phyloP scores from a whole-genome alignment of 2,888 invertebrate genomes.

The Pollenia labialis region DNA sequence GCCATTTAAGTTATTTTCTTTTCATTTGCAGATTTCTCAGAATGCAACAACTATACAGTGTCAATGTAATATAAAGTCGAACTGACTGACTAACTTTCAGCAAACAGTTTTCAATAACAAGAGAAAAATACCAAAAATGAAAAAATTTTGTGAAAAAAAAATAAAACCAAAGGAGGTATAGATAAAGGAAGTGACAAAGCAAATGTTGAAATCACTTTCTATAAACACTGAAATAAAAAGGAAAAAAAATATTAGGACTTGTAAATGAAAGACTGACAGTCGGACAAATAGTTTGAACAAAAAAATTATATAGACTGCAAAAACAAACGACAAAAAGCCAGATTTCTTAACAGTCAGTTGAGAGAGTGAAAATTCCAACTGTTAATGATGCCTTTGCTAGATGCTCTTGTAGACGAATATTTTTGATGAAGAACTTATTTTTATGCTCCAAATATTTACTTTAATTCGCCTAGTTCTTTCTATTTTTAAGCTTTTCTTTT shows the following conservation, averaged over 20 bases:
- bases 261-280: slow-evolving; percentile 47
- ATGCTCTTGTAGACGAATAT: background rate
- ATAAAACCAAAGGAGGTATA: background rate
- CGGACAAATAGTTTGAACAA: slow-evolving; percentile 38
- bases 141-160: background rate
- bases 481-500: slow-evolving; percentile 13
- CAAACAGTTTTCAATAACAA: background rate
- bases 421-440: slow-evolving; percentile 47
- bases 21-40: background rate
- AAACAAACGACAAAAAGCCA: slow-evolving; percentile 12
- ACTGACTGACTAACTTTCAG: background rate
- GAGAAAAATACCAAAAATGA: slow-evolving; percentile 18
- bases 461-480: slow-evolving; percentile 28
- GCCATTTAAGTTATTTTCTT: background rate
- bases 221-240: background rate
- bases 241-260: background rate
- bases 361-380: slow-evolving; percentile 29
- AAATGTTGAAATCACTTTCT: slow-evolving; percentile 66
- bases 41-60: slow-evolving; percentile 10
- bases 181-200: slow-evolving; percentile 41
- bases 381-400: slow-evolving; percentile 47
- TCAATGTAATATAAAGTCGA: background rate
- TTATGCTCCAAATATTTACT: slow-evolving; percentile 67
- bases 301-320: background rate
- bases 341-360: background rate